Base-by-base conservation (phyloP, 2,888 invertebrate species). In the Venustoraphidia nigricollis region DNA sequence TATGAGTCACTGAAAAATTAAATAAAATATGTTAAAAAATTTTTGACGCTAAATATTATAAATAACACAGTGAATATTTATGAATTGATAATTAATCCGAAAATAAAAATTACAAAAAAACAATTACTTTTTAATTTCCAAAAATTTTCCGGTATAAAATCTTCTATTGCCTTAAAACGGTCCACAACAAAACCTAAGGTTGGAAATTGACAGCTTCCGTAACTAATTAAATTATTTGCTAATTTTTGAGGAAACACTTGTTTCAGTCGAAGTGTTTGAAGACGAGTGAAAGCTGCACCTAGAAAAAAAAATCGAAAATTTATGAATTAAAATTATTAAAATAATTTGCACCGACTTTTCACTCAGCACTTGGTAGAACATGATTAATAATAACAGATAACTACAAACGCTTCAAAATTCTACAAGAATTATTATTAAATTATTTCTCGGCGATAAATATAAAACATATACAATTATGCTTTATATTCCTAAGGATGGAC, bases 141-240 rank as follows among this genome's bases (percentile, higher is more conserved):
- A 70, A 97, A 99, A 5, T 80, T 75, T 68, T 98, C 96, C 0
- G 90, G 72, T 9, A 94, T 77, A 67, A 99, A 99, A 53, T 79
- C 81, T 63, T 93, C 84, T 43, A 93, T 83, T 27, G 92, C 90
- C 61, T 92, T 82, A 63, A 88, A 97, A 46, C 98, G 76, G 65
- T 98, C 95, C 0, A 95, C 97, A n/a, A 99, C 96, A 75, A 99
- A 99, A 2, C 98, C 98, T n/a, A 99, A 71, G 0, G 98, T 99
- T 6, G 98, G 98, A 66, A 99, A 97, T 67, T 99, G 98, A 62
- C 98, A 99, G 50, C 93, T 94, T 2, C 98, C 98, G 65, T 99
- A 99, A 66, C 96, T 97, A 43, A 99, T 85, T 2, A 96, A 64
- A 62, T 84, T 83, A 48, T 88, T 77, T 0, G 80, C 74, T 45